Evolutionary conservation across 2,888 invertebrate genomes (phyloP).

Genomic region (Cataglyphis livida): DNA sequence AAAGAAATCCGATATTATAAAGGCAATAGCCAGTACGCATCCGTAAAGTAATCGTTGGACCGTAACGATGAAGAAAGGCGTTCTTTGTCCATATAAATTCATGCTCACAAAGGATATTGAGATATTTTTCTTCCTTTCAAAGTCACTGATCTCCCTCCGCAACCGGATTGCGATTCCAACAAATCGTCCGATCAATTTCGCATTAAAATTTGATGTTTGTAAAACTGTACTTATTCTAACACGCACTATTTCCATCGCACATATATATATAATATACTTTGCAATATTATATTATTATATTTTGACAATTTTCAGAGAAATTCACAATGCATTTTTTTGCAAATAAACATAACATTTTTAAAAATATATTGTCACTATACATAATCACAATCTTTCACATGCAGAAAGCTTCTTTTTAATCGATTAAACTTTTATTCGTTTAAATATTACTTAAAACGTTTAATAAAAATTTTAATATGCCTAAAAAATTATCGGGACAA

Average conservation of each 20-base stretch:
- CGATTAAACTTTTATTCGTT: background rate
- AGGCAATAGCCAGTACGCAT: background rate
- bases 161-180: background rate
- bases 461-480: constrained; percentile 16
- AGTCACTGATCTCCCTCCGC: constrained; percentile 18
- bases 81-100: constrained; percentile 40
- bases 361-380: background rate
- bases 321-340: background rate
- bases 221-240: background rate
- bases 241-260: background rate
- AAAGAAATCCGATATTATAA: constrained; percentile 33
- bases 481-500: constrained; percentile 10
- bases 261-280: background rate
- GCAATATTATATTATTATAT: background rate
- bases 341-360: background rate
- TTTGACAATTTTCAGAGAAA: background rate
- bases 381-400: background rate
- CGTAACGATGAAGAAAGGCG: constrained; percentile 23
- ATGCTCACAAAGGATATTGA: constrained; percentile 14
- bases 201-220: background rate
- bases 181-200: constrained; percentile 18
- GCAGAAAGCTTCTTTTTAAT: background rate
- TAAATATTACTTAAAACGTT: constrained; percentile 10
- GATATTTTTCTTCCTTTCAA: constrained; percentile 21
- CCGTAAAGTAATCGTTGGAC: constrained; percentile 4